These are phyloP conservation scores for Nymphicus hollandicus DNA, from an alignment of 2,113 vertebrate species.

Conservation along the genomic window DNA sequence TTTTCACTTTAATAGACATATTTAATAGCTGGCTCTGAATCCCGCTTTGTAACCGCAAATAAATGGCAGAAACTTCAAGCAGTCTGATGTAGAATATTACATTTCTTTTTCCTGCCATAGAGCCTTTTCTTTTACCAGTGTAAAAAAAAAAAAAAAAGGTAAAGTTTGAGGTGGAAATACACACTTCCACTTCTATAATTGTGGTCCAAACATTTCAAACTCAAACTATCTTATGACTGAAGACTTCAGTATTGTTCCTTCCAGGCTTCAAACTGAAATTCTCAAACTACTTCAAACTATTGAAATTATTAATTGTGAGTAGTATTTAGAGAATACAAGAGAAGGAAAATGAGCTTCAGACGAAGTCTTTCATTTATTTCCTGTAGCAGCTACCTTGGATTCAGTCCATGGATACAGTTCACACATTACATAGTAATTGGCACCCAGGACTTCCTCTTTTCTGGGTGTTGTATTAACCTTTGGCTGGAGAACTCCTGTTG, in stretches of 20 bases:
- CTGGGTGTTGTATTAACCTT: slow-evolving; percentile 9
- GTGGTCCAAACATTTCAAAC: background rate
- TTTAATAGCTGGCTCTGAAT: background rate
- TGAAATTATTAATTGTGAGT: background rate
- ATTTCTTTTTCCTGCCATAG: background rate
- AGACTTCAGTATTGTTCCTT: background rate
- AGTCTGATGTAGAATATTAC: background rate
- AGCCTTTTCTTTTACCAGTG: background rate
- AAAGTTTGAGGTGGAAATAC: background rate
- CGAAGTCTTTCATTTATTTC: background rate
- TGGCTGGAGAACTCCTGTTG: background rate
- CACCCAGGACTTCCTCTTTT: background rate
- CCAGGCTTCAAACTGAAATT: background rate
- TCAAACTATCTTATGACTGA: background rate
- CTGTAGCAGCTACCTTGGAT: background rate
- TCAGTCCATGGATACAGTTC: background rate
- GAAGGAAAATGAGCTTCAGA: background rate
- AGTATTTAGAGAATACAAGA: background rate
- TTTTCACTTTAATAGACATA: background rate
- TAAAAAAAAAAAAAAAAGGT: background rate
- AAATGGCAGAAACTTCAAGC: background rate
- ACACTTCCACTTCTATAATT: background rate
- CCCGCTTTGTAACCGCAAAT: background rate
- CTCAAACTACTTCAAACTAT: background rate
- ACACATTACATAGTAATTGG: background rate